Evolutionary conservation across 2,113 vertebrate genomes (phyloP).

Genomic region (Etheostoma cragini): DNA sequence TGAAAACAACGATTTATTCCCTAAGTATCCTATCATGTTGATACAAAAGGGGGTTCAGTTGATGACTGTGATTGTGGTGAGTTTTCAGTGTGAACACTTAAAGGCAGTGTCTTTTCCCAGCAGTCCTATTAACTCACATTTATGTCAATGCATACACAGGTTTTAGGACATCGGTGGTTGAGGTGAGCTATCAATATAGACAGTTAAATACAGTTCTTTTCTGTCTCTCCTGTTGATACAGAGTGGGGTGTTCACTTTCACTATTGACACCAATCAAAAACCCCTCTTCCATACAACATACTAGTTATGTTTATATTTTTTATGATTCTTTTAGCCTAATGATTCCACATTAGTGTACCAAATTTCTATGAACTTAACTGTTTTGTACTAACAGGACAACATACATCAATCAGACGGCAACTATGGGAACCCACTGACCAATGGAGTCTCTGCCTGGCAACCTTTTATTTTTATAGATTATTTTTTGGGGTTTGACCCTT

Average conservation of each 20-base stretch:
- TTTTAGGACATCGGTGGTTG: neutral
- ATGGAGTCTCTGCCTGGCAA: neutral
- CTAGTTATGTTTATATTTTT: too few species aligned
- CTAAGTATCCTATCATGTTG: slow-evolving; percentile 20
- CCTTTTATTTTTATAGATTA: too few species aligned
- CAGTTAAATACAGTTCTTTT: neutral
- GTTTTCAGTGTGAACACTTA: slow-evolving; percentile 24
- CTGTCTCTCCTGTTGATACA: slow-evolving; percentile 14
- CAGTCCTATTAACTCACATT: neutral
- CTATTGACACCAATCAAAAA: neutral
- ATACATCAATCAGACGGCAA: neutral
- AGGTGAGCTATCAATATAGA: slow-evolving; percentile 11
- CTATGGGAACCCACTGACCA: neutral
- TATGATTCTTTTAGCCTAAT: neutral
- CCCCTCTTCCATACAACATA: neutral
- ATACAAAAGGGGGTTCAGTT: slow-evolving; percentile 17
- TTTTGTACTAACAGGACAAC: neutral
- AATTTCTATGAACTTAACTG: neutral
- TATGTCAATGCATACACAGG: neutral
- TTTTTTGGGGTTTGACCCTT: too few species aligned
- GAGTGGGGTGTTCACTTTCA: neutral
- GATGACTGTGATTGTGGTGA: slow-evolving; percentile 5
- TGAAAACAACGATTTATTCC: slow-evolving; percentile 14
- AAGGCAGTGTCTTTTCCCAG: neutral
- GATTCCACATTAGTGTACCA: neutral